These are phyloP conservation scores for Amitus sp. DNA, from an alignment of 2,888 invertebrate genomes.

Conservation along the genomic window DNA sequence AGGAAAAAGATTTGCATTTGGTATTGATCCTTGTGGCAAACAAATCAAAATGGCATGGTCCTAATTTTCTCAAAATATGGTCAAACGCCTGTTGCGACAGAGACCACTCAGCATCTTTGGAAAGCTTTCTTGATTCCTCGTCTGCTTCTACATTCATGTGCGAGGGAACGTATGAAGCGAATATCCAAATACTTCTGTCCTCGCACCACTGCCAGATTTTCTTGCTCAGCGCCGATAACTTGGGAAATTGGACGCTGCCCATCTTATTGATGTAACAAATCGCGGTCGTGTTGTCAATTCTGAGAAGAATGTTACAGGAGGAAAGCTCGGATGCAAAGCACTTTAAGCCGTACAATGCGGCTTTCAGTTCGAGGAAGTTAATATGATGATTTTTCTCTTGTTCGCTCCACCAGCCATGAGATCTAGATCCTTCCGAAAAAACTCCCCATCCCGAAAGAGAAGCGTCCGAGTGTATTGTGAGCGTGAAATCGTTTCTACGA, in stretches of 20 bases:
- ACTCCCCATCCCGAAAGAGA: conserved; percentile 41
- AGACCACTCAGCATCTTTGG: conserved; percentile 26
- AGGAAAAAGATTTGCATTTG: conserved; percentile 10
- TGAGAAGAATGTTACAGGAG: neutral
- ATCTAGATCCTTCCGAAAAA: neutral
- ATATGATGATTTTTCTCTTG: conserved; percentile 15
- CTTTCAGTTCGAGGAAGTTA: neutral
- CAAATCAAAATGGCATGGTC: neutral
- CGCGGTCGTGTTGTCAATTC: neutral
- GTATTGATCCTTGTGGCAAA: conserved; percentile 5
- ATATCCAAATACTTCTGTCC: conserved; percentile 12
- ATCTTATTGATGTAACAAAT: conserved; percentile 13
- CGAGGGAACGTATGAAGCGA: too few species aligned
- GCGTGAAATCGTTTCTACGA: conserved; percentile 6
- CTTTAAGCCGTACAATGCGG: conserved; percentile 24
- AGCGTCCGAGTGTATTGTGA: conserved; percentile 36
- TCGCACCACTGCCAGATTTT: conserved; percentile 17
- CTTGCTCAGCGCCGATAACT: neutral
- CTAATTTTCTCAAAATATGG: neutral
- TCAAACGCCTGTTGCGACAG: conserved; percentile 24
- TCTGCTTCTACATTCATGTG: too few species aligned
- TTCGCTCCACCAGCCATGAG: conserved; percentile 20
- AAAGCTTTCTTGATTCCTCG: conserved; percentile 12
- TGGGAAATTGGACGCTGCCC: conserved; percentile 11
- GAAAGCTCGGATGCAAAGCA: neutral